Base-by-base conservation (phyloP, 2,113 vertebrate genomes). In the Lophius piscatorius region DNA sequence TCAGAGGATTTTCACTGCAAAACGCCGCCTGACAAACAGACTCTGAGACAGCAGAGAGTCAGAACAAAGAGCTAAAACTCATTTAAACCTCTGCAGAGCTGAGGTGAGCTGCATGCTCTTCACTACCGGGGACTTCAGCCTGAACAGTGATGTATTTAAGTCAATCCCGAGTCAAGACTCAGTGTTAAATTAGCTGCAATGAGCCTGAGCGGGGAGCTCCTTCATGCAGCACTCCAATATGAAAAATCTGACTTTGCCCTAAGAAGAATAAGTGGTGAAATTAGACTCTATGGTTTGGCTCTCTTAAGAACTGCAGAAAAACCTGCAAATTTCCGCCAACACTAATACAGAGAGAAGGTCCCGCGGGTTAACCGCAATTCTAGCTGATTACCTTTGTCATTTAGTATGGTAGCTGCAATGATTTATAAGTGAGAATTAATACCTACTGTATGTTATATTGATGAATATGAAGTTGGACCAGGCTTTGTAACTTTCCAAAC, bases 231-330 rank as follows among this genome's bases (percentile, higher is more conserved):
- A 61, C 49, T 73, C 66, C 69, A 31, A 58, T 60, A 55, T 56
- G 50, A 76, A 72, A 63, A 55, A 63, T 58, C 56, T 59, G 41
- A 59, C 33, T 69, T 59, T 73, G 68, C 66, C 64, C 44, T 54
- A 11, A 73, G 42, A 63, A 51, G 47, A 71, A 17, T 47, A 46
- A 65, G 62, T 67, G 63, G 67, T 70, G 57, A 68, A 80, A 78
- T 66, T 52, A 60, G 63, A 69, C 39, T 69, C 40, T 22, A 44
- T 69, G 66, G 70, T 73, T 77, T 75, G 77, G 68, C 70, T 73
- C 56, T 10, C 17, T 33, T 33, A 2, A 5, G 42, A 51, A 36
- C 9, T 3, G 3, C 28, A 63, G 61, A 55, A 55, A 74, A 77
- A 69, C 18, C 41, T 42, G 40, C 46, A 56, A 64, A 68, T 44